These are phyloP conservation scores for Clupea harengus DNA, from an alignment of 2,113 vertebrate species.

Conservation along the genomic window DNA sequence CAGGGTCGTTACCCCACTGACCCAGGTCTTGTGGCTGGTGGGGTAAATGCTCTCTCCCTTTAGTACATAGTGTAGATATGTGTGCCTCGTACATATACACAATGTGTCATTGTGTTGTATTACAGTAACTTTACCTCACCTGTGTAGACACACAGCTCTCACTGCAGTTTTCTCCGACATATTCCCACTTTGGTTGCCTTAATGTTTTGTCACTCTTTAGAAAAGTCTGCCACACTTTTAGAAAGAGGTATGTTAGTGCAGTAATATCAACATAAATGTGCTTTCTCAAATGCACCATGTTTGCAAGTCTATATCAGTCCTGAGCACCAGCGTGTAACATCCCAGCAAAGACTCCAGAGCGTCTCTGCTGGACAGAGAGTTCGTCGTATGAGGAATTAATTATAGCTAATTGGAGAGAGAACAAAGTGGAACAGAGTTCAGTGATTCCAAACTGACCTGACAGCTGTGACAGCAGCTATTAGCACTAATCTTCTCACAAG, in stretches of 20 bases:
- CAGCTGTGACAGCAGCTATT: constrained; percentile 31
- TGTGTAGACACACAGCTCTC: not conserved
- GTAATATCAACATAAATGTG: not conserved
- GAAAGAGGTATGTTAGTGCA: not conserved
- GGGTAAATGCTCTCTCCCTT: too few relatives aligned
- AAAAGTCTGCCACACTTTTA: not conserved
- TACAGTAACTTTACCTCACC: not conserved
- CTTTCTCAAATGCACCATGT: too few relatives aligned
- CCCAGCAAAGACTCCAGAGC: too few relatives aligned
- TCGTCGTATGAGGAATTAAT: not conserved
- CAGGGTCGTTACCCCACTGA: too few relatives aligned
- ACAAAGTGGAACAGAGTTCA: not conserved
- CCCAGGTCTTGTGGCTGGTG: too few relatives aligned
- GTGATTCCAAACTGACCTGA: constrained; percentile 38
- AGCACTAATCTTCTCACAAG: constrained; percentile 38
- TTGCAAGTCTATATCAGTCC: too few relatives aligned
- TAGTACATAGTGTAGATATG: too few relatives aligned
- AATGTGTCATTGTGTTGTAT: not conserved
- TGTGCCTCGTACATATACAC: too few relatives aligned
- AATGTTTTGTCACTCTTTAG: not conserved
- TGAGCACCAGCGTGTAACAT: too few relatives aligned
- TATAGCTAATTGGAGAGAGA: not conserved
- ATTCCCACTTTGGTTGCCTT: not conserved
- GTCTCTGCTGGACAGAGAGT: not conserved
- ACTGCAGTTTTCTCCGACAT: not conserved